Evolutionary conservation across 2,888 invertebrate species (phyloP).

Genomic region (Chrysodeixis includens): DNA sequence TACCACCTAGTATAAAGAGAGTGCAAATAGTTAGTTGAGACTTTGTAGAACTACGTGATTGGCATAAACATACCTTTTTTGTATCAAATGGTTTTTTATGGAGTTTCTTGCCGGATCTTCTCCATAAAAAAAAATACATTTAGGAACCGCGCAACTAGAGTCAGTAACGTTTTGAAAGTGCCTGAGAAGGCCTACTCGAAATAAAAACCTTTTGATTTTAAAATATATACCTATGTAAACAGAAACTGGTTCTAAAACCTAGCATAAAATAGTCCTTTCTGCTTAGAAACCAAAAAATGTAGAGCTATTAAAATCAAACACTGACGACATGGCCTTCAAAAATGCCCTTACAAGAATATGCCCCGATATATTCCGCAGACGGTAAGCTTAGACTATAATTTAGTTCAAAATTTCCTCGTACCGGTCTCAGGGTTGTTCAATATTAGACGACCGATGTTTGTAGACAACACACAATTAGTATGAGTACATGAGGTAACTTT

Average conservation of each 20-base stretch:
- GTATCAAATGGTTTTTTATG: too few relatives aligned
- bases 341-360: conserved; percentile 49
- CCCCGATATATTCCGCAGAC: conserved; percentile 60
- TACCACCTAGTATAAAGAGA: conserved; percentile 35
- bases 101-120: too few relatives aligned
- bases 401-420: conserved; percentile 34
- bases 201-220: too few relatives aligned
- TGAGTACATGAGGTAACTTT: conserved; percentile 15
- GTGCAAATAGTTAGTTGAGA: conserved; percentile 10
- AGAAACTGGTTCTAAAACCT: neutral
- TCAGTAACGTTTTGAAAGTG: too few relatives aligned
- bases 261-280: neutral
- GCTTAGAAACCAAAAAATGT: neutral
- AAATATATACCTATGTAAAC: too few relatives aligned
- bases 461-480: neutral
- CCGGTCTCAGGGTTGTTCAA: neutral
- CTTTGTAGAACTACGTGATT: neutral
- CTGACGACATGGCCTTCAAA: conserved; percentile 13
- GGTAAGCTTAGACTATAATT: conserved; percentile 48
- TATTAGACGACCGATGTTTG: conserved; percentile 14
- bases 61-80: neutral
- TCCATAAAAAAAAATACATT: too few relatives aligned
- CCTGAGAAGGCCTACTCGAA: too few relatives aligned
- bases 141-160: too few relatives aligned
- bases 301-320: too few relatives aligned